Percentiles rank a stretch among this genome's conserved stretches.
phyloP scores from a whole-genome alignment of 2,888 invertebrate genomes.

The Andrena praecox region DNA sequence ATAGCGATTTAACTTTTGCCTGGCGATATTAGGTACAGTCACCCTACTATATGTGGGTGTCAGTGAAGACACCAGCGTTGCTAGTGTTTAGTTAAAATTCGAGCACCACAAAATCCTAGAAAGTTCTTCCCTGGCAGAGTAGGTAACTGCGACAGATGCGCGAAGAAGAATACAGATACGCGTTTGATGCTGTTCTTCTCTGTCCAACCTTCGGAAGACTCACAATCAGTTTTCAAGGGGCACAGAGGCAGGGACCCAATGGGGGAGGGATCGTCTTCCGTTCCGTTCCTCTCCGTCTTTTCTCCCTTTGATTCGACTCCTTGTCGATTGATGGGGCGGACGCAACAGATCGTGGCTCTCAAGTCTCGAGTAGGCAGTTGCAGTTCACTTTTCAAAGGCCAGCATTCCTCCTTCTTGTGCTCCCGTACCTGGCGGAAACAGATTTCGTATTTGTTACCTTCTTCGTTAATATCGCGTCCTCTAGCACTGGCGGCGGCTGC shows the following conservation, averaged over 20 bases:
- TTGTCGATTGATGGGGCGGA: slow-evolving; percentile 35
- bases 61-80: no score
- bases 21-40: no score
- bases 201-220: slow-evolving; percentile 11
- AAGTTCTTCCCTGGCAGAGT: slow-evolving; percentile 22
- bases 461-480: neutral
- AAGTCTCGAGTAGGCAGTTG: slow-evolving; percentile 45
- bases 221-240: slow-evolving; percentile 23
- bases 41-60: no score
- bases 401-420: slow-evolving; percentile 2
- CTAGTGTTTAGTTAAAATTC: slow-evolving; percentile 1
- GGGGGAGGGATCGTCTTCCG: slow-evolving; percentile 29
- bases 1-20: no score
- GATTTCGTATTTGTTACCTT: slow-evolving; percentile 17
- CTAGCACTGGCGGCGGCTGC: neutral
- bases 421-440: slow-evolving; percentile 6
- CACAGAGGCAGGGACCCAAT: neutral
- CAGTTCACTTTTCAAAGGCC: slow-evolving; percentile 43
- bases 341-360: slow-evolving; percentile 66
- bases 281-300: slow-evolving; percentile 51
- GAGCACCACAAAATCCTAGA: slow-evolving; percentile 50
- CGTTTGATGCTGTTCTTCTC: slow-evolving; percentile 20
- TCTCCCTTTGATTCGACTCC: slow-evolving; percentile 58
- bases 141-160: slow-evolving; percentile 21
- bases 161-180: slow-evolving; percentile 9